A percentile compares a stretch with the other conserved stretches of the same genome.
phyloP scores from a whole-genome alignment of 2,888 invertebrate genomes.

The Drosophila peninsularis region DNA sequence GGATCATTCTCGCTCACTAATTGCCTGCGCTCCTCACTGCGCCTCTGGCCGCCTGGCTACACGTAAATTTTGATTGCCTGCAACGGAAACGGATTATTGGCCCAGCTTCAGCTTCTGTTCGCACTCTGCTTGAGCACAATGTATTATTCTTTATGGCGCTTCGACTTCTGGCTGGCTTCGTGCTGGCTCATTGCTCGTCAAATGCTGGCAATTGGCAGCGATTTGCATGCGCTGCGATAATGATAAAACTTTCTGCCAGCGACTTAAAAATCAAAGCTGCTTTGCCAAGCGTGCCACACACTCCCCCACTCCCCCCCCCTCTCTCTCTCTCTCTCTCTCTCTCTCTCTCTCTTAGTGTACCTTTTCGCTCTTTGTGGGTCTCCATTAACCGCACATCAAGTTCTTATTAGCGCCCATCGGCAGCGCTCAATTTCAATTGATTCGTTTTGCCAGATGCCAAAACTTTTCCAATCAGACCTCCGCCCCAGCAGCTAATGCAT shows the following conservation, averaged over 20 bases:
- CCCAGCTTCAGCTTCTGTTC: not conserved
- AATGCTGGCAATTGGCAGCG: conserved; percentile 32
- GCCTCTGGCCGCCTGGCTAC: not conserved
- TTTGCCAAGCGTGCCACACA: conserved; percentile 7
- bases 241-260: conserved; percentile 71
- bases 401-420: conserved; percentile 74
- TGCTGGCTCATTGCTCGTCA: conserved; percentile 47
- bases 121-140: conserved; percentile 24
- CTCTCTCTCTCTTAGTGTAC: not conserved
- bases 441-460: conserved; percentile 59
- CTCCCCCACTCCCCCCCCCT: not conserved
- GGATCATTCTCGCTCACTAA: not conserved
- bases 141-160: conserved; percentile 29
- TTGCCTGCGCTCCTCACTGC: not conserved
- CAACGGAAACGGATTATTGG: conserved; percentile 30
- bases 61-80: conserved; percentile 3
- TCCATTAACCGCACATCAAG: conserved; percentile 78
- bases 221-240: conserved; percentile 59
- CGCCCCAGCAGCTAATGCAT: conserved; percentile 1
- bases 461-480: conserved; percentile 74
- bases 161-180: conserved; percentile 18
- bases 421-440: conserved; percentile 72
- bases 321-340: not conserved
- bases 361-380: conserved; percentile 10
- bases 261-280: conserved; percentile 53